phyloP scores from a whole-genome alignment of 1,140 invertebrate genomes.

The Cotesia typhae region DNA sequence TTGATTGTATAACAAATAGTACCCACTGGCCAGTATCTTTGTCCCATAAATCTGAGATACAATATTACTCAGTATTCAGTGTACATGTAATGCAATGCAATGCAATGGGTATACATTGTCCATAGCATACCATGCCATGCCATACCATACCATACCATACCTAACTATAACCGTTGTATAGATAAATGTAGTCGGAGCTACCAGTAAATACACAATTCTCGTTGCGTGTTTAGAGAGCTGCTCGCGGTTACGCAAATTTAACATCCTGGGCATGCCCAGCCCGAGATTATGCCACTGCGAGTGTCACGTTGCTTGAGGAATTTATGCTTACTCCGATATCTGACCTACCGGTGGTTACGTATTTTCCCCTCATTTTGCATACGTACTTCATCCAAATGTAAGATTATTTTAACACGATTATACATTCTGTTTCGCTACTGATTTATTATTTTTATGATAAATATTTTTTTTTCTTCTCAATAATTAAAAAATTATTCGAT shows the following conservation, averaged over 20 bases:
- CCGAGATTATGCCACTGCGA: slow-evolving; percentile 52
- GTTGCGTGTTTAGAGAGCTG: neutral
- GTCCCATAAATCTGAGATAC: slow-evolving; percentile 56
- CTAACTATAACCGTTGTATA: too few relatives aligned
- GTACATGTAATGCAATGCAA: neutral
- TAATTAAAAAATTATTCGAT: too few relatives aligned
- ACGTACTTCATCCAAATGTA: slow-evolving; percentile 47
- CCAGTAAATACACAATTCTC: slow-evolving; percentile 8
- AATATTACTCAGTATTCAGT: slow-evolving; percentile 52
- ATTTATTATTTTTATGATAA: neutral
- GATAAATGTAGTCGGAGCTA: neutral
- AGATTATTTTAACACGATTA: slow-evolving; percentile 53
- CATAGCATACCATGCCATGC: too few relatives aligned
- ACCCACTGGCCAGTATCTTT: slow-evolving; percentile 47
- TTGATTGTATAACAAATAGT: slow-evolving; percentile 53
- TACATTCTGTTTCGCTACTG: slow-evolving; percentile 18
- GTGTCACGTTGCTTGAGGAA: slow-evolving; percentile 56
- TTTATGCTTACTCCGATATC: slow-evolving; percentile 59
- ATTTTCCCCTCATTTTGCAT: slow-evolving; percentile 49
- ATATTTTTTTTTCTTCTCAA: too few relatives aligned
- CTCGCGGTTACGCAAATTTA: slow-evolving; percentile 45
- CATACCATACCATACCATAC: too few relatives aligned
- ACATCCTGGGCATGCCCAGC: slow-evolving; percentile 47
- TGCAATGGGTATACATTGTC: neutral
- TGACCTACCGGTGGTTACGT: slow-evolving; percentile 30